Evolutionary conservation across 1,140 invertebrate genomes (phyloP).

Genomic region (Ceratitis capitata): DNA sequence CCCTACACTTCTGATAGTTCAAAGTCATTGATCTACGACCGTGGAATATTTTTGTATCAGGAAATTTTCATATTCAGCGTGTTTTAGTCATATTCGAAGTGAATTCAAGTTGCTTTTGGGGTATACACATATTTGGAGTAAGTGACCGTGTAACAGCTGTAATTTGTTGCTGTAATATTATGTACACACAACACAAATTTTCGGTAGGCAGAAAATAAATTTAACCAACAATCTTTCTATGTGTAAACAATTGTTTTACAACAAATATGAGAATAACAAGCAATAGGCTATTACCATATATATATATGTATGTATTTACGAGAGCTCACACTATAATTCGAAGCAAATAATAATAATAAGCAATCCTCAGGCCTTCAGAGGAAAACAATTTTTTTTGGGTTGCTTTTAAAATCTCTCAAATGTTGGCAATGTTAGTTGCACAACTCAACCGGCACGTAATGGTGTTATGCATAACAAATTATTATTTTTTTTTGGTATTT

Average conservation of each 20-base stretch:
- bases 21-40: no score
- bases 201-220: not conserved
- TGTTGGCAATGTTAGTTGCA: not conserved
- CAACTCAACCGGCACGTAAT: not conserved
- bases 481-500: not conserved
- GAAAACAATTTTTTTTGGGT: not conserved
- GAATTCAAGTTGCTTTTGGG: no score
- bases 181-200: not conserved
- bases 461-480: conserved; percentile 1
- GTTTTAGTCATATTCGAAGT: not conserved
- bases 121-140: not conserved
- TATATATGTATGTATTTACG: not conserved
- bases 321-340: no score
- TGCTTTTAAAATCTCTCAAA: not conserved
- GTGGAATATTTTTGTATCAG: no score
- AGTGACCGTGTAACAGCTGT: no score
- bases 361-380: not conserved
- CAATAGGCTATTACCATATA: not conserved
- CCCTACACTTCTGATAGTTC: no score
- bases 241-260: not conserved
- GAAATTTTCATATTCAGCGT: no score
- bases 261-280: not conserved
- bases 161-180: not conserved
- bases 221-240: no score
- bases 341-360: not conserved